Percentiles rank a stretch among this genome's conserved stretches.
Conservation (phyloP, 2,888 invertebrate species). For the Pachycephus smyrnensis region DNA sequence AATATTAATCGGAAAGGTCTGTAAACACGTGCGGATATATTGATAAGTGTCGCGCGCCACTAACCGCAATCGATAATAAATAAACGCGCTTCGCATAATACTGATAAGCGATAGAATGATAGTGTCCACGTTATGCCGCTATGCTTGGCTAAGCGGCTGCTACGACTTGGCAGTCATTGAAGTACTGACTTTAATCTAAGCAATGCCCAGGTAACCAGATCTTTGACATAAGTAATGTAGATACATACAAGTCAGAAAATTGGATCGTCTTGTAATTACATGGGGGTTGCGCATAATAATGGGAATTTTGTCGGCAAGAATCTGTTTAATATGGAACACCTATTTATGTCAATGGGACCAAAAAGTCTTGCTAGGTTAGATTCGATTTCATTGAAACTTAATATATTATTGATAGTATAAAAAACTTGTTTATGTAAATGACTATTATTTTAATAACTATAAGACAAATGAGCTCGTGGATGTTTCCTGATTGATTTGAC, state of each 20-base stretch:
- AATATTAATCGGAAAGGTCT: slow-evolving; percentile 22
- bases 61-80: slow-evolving; percentile 52
- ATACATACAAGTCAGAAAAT: neutral
- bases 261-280: neutral
- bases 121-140: neutral
- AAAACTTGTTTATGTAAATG: too few relatives aligned
- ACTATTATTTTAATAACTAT: too few relatives aligned
- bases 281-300: neutral
- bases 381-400: neutral
- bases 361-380: neutral
- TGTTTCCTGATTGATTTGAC: neutral
- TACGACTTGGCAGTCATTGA: neutral
- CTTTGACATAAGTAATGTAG: neutral
- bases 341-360: neutral
- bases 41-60: slow-evolving; percentile 43
- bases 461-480: too few relatives aligned
- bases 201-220: neutral
- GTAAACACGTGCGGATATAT: slow-evolving; percentile 18
- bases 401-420: neutral
- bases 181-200: neutral
- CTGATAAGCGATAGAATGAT: neutral
- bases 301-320: neutral
- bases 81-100: slow-evolving; percentile 24
- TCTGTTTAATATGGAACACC: neutral
- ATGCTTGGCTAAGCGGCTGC: neutral